A percentile compares a stretch with the other conserved stretches of the same genome.
Evolutionary conservation across 1,140 invertebrate species (phyloP).

Genomic region (Leptinotarsa undecemlineata): DNA sequence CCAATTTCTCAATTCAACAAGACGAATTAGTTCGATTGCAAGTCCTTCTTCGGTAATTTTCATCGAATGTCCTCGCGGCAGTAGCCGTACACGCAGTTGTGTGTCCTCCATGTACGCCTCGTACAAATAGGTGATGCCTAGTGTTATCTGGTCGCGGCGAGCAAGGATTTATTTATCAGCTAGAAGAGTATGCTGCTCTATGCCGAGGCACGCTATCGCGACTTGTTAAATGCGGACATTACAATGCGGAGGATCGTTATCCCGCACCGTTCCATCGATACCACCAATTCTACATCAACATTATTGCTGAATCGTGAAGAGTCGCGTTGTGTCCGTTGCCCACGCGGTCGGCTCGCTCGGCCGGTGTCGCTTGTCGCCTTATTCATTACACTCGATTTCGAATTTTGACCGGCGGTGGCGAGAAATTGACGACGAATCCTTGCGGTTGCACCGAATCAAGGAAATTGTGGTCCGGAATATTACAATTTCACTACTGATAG

Average conservation of each 20-base stretch:
- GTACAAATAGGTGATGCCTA: conserved; percentile 33
- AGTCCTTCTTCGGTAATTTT: too few relatives aligned
- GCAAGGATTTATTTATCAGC: conserved; percentile 49
- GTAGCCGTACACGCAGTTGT: background rate
- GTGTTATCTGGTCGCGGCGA: conserved; percentile 43
- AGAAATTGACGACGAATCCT: too few relatives aligned
- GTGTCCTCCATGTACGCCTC: background rate
- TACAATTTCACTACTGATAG: too few relatives aligned
- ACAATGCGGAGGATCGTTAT: conserved; percentile 54
- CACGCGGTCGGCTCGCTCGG: conserved; percentile 24
- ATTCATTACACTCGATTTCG: background rate
- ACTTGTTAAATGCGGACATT: conserved; percentile 55
- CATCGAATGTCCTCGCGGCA: too few relatives aligned
- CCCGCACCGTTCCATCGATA: conserved; percentile 49
- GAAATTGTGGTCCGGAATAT: too few relatives aligned
- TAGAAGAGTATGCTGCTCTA: conserved; percentile 37
- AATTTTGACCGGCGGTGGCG: too few relatives aligned
- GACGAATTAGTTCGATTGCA: too few relatives aligned
- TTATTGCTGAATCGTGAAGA: conserved; percentile 55
- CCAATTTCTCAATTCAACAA: too few relatives aligned
- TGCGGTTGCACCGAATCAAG: too few relatives aligned
- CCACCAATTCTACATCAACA: conserved; percentile 51
- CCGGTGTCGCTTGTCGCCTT: conserved; percentile 13
- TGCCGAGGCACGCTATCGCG: conserved; percentile 48
- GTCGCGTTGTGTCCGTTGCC: conserved; percentile 44